These are phyloP conservation scores for Mobula birostris DNA, from an alignment of 2,113 vertebrate species.

Conservation along the genomic window DNA sequence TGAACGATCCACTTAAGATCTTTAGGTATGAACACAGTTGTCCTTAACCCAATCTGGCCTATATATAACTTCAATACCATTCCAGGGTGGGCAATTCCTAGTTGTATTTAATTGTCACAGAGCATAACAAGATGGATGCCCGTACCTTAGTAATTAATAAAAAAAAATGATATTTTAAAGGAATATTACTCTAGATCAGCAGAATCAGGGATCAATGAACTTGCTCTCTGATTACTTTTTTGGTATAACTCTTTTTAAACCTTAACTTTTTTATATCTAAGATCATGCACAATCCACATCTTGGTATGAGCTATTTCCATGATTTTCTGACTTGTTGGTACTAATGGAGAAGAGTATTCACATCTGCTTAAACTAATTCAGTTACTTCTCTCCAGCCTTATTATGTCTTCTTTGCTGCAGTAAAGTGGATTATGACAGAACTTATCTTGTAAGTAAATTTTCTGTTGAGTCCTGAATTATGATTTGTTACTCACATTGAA, in stretches of 20 bases:
- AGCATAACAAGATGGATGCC: background rate
- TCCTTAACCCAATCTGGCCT: background rate
- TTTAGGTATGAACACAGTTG: background rate
- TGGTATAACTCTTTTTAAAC: background rate
- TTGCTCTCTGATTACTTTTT: background rate
- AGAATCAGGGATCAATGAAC: background rate
- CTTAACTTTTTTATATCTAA: background rate
- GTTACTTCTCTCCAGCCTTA: constrained; percentile 77
- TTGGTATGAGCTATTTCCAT: background rate
- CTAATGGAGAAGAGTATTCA: background rate
- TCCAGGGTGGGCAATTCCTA: background rate
- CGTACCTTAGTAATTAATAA: background rate
- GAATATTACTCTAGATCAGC: background rate
- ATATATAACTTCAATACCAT: background rate
- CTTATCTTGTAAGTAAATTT: constrained; percentile 84
- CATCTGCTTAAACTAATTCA: constrained; percentile 41
- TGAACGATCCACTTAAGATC: background rate
- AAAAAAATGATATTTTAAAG: background rate
- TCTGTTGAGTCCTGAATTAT: background rate
- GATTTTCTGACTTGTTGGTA: background rate
- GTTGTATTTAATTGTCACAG: background rate
- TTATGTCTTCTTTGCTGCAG: constrained; percentile 77
- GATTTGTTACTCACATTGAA: background rate
- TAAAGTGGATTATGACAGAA: constrained; percentile 93
- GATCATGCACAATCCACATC: background rate